Conservation (phyloP, 2,888 invertebrate species). For the Chrysolina americana region DNA sequence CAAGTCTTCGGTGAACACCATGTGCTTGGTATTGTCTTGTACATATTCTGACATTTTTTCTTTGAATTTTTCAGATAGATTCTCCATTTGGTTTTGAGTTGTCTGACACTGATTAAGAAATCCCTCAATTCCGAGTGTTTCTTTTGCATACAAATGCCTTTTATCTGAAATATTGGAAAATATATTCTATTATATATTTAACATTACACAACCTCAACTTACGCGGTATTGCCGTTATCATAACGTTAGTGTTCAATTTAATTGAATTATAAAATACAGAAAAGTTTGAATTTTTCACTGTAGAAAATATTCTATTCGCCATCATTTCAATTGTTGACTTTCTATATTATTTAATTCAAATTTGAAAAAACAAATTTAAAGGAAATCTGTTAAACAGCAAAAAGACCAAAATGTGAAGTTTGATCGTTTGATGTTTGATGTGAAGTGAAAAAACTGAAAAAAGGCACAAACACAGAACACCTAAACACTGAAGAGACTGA, state of each 20-base stretch:
- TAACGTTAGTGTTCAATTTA: slow-evolving; percentile 35
- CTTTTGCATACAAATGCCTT: slow-evolving; percentile 73
- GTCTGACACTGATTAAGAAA: slow-evolving; percentile 73
- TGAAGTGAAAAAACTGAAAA: no score
- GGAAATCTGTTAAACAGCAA: no score
- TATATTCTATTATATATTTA: neutral
- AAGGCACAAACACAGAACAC: no score
- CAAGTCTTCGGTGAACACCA: slow-evolving; percentile 89
- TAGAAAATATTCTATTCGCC: slow-evolving; percentile 35
- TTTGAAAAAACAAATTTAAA: no score
- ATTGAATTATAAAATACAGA: slow-evolving; percentile 27
- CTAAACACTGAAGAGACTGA: no score
- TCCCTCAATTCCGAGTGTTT: slow-evolving; percentile 76
- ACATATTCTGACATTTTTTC: slow-evolving; percentile 80
- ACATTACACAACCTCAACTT: slow-evolving; percentile 43
- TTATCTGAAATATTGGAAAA: slow-evolving; percentile 49
- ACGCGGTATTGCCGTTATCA: slow-evolving; percentile 37
- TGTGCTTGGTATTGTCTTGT: slow-evolving; percentile 71
- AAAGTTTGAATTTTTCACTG: slow-evolving; percentile 33
- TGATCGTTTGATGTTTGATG: no score
- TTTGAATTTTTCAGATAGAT: slow-evolving; percentile 78
- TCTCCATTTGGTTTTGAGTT: slow-evolving; percentile 75
- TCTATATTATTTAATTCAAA: neutral
- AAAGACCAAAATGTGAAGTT: no score
- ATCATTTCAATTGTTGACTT: slow-evolving; percentile 34